Evolutionary conservation across 2,888 invertebrate species (phyloP), one percentile per base, ranked within the genome.

Genomic region (Cryptus viduatorius): DNA sequence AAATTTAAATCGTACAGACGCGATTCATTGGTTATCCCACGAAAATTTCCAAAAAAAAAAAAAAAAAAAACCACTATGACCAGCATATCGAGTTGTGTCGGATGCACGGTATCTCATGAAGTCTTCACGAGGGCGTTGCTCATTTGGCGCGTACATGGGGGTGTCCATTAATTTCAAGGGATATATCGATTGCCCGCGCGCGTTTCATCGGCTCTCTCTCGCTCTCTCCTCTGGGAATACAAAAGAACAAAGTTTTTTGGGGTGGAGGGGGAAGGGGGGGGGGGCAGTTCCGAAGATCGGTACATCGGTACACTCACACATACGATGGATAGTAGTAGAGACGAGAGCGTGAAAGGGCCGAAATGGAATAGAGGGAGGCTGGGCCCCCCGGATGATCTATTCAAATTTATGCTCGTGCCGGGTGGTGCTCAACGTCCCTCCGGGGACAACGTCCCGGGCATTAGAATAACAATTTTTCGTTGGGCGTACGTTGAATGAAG

Each of bases 1-100:
- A 37, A 37, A 37, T n/a, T n/a, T n/a, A n/a, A n/a, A 72, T 89
- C 85, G 90, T 90, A 91, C 93, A 92, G 91, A 92, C 91, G 92
- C 91, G 89, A 83, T 87, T 89, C 82, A 87, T 8, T 90, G 90
- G 91, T 92, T 91, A 91, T 91, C 89, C 89, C 88, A 86, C 86
- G 89, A 86, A 90, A 88, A 24, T 24, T 24, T 88, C 88, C 88
- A 88, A 24, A 24, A 24, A 24, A 24, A 24, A 24, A 24, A 88
- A 88, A 88, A 24, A 24, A 24, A 24, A 24, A 24, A 24, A 24
- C 2, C 3, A 2, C 24, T 24, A 24, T 3, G 87, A 87, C 86
- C 64, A 68, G 64, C 53, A 16, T 64, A 19, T 29, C 48, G 59
- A 14, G 76, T 78, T 42, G 73, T 59, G 48, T 79, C 24, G 65